Base-by-base conservation (phyloP, 23 tunicate genomes). In the Oikopleura dioica region DNA sequence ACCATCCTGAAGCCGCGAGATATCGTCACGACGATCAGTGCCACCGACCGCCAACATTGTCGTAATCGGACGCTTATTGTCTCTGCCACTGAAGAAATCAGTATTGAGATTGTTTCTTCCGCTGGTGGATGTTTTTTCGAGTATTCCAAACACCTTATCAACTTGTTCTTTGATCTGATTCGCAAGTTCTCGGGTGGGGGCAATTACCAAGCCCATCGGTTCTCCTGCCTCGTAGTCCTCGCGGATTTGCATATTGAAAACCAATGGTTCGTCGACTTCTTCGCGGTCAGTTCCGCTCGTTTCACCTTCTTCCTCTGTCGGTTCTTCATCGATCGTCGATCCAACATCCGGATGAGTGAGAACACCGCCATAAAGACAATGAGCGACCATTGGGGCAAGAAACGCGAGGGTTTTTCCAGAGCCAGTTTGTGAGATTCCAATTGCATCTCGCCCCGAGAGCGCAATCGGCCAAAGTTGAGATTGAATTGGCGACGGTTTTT, bases 341-440 rank as follows among this genome's bases (percentile, higher is more conserved):
- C n/a, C n/a, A n/a, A n/a, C n/a, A n/a, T n/a, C n/a, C n/a, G n/a
- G n/a, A n/a, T n/a, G n/a, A 29, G 16, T 63, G 4, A 63, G 2
- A 26, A 24, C 4, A 2, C 72, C 72, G 2, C 72, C 72, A 63
- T 63, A 63, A 2, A 12, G 16, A 28, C 86, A 83, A 77, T 94
- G 99, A 21, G 87, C 68, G 35, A 94, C 77, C 0, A 82, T 80
- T 0, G 99, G 99, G 12, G 87, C 81, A 38, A 94, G 76, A 76
- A 94, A 94, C 1, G 83, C 89, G 1, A 94, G 86, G 1, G 99
- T 94, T 79, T 94, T 94, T 51, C 99, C 99, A 29, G 99, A 86
- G 28, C 99, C 99, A 0, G 99, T 94, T 59, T 94, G 99, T 1
- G 99, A 94, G 35, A 94, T 94, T 51, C 99, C 99, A 35, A 94